A percentile compares a stretch with the other conserved stretches of the same genome.
These are phyloP conservation scores for Ceriagrion tenellum DNA, from an alignment of 2,888 invertebrate species.

Conservation along the genomic window DNA sequence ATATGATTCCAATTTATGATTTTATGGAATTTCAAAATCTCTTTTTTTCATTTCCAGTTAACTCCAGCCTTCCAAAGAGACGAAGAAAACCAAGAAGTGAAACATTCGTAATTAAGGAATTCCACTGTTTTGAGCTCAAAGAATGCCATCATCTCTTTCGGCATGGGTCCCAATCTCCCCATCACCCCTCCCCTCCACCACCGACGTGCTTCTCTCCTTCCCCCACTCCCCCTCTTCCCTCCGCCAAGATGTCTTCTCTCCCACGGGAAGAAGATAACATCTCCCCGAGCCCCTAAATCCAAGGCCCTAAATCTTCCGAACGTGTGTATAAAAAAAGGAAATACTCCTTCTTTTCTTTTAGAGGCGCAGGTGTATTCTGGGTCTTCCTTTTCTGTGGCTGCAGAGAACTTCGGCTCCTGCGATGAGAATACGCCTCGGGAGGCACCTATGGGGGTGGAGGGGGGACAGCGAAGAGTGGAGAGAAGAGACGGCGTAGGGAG, in stretches of 20 bases:
- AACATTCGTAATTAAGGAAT: background rate
- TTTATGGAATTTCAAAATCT: too few species aligned
- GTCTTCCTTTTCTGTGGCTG: background rate
- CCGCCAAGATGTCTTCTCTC: constrained; percentile 31
- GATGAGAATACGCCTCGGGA: background rate
- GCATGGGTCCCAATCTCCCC: background rate
- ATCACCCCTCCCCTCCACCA: too few species aligned
- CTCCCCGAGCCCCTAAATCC: constrained; percentile 9
- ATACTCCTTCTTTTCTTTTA: background rate
- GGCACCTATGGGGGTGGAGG: too few species aligned
- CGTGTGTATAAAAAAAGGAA: constrained; percentile 11
- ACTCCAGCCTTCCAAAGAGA: too few species aligned
- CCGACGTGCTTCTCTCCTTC: background rate
- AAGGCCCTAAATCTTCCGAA: constrained; percentile 53
- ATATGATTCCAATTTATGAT: too few species aligned
- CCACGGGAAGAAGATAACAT: constrained; percentile 27
- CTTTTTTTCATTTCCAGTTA: too few species aligned
- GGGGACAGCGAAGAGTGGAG: background rate
- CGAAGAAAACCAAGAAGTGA: background rate
- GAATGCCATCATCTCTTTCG: background rate
- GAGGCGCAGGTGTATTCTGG: constrained; percentile 53
- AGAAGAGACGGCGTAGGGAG: background rate
- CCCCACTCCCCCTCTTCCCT: background rate
- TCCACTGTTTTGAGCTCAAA: constrained; percentile 1
- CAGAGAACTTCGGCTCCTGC: background rate